These are phyloP conservation scores for Gadus chalcogrammus DNA, from an alignment of 2,113 vertebrate genomes.

Conservation along the genomic window DNA sequence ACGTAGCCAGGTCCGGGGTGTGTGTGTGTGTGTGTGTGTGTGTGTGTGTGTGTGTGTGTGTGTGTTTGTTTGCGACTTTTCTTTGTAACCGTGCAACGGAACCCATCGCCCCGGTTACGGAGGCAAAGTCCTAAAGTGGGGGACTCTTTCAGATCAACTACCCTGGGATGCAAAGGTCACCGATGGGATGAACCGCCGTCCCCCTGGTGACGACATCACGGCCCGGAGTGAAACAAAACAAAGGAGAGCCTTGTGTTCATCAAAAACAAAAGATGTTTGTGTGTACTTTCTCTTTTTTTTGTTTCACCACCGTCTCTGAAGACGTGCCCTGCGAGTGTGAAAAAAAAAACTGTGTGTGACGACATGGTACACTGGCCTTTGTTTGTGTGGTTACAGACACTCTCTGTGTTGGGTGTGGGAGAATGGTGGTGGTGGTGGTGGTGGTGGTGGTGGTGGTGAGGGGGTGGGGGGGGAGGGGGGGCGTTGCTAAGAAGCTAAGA, in stretches of 20 bases:
- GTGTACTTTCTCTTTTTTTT: slow-evolving; percentile 19
- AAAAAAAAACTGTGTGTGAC: slow-evolving; percentile 44
- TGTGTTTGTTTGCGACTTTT: neutral
- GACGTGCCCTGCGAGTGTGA: slow-evolving; percentile 54
- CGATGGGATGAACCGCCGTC: slow-evolving; percentile 32
- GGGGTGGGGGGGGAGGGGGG: neutral
- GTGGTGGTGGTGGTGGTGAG: too few species aligned
- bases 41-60: too few species aligned
- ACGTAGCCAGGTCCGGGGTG: too few species aligned
- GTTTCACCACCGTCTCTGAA: slow-evolving; percentile 30
- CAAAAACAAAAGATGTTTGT: slow-evolving; percentile 65
- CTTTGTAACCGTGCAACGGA: neutral
- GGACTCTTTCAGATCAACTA: slow-evolving; percentile 19
- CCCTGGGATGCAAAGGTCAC: slow-evolving; percentile 32
- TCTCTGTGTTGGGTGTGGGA: slow-evolving; percentile 51
- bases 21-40: slow-evolving; percentile 24
- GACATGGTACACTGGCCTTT: slow-evolving; percentile 64
- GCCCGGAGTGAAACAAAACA: slow-evolving; percentile 51
- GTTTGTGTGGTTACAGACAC: slow-evolving; percentile 63
- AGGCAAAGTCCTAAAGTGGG: slow-evolving; percentile 31
- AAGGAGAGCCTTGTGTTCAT: slow-evolving; percentile 48
- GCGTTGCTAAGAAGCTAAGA: neutral
- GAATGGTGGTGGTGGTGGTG: slow-evolving; percentile 11
- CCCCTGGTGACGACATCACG: slow-evolving; percentile 59
- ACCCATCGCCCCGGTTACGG: slow-evolving; percentile 17